These are phyloP conservation scores for Plectropomus leopardus DNA, from an alignment of 2,113 vertebrate genomes.

Conservation along the genomic window DNA sequence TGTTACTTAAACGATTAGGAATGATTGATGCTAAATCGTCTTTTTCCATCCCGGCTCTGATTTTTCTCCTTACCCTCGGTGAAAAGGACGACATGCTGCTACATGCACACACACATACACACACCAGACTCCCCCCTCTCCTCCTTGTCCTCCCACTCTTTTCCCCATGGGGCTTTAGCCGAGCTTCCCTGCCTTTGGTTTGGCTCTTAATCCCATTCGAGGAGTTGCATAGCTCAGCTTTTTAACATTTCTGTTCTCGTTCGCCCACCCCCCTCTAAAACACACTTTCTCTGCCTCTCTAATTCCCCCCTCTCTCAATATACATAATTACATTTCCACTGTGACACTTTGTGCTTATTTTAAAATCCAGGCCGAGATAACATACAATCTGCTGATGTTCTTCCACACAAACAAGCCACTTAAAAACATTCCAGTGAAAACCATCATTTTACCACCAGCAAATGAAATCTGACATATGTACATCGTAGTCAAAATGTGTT, in stretches of 20 bases:
- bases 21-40: slow-evolving; percentile 64
- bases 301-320: slow-evolving; percentile 1
- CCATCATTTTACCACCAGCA: not conserved
- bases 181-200: slow-evolving; percentile 55
- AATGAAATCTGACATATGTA: too few species aligned
- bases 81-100: slow-evolving; percentile 49
- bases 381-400: not conserved
- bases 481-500: too few species aligned
- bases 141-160: slow-evolving; percentile 12
- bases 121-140: not conserved
- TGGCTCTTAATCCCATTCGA: slow-evolving; percentile 58
- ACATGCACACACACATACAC: slow-evolving; percentile 45
- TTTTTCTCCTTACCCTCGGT: slow-evolving; percentile 22
- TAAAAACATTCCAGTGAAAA: slow-evolving; percentile 28
- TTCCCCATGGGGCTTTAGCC: slow-evolving; percentile 51
- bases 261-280: not conserved
- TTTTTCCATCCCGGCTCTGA: slow-evolving; percentile 59
- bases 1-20: slow-evolving; percentile 59
- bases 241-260: slow-evolving; percentile 62
- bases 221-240: slow-evolving; percentile 72
- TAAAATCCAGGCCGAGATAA: slow-evolving; percentile 2
- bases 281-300: slow-evolving; percentile 31
- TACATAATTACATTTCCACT: slow-evolving; percentile 51
- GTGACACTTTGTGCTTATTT: slow-evolving; percentile 20
- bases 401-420: not conserved